A percentile compares a stretch with the other conserved stretches of the same genome.
These are phyloP conservation scores for Lordiphosa mommai DNA, from an alignment of 1,140 invertebrate genomes.

Conservation along the genomic window DNA sequence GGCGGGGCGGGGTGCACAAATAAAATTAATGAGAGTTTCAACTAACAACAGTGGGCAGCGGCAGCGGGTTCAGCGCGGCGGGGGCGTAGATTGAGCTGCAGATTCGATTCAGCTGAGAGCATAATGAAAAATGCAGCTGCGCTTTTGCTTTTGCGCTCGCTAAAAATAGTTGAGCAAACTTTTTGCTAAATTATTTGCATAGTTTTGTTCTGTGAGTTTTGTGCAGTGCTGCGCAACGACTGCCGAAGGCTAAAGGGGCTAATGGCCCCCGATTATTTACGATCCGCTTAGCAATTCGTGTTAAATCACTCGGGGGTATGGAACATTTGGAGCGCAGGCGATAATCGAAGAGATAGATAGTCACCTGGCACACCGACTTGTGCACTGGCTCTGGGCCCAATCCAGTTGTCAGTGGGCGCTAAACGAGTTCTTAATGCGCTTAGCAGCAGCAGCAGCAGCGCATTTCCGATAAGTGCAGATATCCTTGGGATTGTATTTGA, in stretches of 20 bases:
- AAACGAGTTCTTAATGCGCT: constrained; percentile 52
- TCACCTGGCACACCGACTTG: constrained; percentile 10
- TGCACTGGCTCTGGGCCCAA: not conserved
- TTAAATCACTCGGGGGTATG: constrained; percentile 36
- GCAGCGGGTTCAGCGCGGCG: not conserved
- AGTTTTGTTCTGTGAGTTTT: constrained; percentile 42
- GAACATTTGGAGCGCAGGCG: constrained; percentile 16
- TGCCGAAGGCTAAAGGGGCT: constrained; percentile 32
- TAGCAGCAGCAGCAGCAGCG: constrained; percentile 13
- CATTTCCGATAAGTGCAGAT: constrained; percentile 27
- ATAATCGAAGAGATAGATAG: constrained; percentile 33
- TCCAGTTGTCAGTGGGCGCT: constrained; percentile 18
- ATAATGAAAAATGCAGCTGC: constrained; percentile 49
- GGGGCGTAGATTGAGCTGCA: constrained; percentile 10
- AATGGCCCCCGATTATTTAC: constrained; percentile 56
- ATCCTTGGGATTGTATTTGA: constrained; percentile 8
- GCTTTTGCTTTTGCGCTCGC: constrained; percentile 38
- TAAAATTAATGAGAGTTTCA: constrained; percentile 43
- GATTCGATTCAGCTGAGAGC: constrained; percentile 48
- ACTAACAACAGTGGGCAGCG: constrained; percentile 5
- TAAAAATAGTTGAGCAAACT: constrained; percentile 57
- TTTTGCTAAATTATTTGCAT: constrained; percentile 55
- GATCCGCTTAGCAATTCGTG: constrained; percentile 54
- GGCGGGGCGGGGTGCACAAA: constrained; percentile 13
- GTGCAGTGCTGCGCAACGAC: not conserved